Conservation (phyloP, 1,140 invertebrate genomes). For the Solen grandis region DNA sequence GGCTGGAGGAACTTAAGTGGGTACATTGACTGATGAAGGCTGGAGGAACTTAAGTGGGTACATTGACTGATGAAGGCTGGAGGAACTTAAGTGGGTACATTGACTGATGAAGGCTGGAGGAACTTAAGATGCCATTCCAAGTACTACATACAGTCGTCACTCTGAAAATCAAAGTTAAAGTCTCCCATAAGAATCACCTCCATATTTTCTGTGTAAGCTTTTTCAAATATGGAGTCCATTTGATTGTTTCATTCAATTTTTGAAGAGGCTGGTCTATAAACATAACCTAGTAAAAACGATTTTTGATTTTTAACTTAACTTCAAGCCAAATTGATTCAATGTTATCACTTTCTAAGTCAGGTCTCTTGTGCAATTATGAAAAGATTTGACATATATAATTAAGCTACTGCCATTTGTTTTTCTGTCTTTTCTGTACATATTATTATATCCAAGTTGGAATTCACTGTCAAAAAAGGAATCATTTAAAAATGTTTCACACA, state of each 20-base stretch:
- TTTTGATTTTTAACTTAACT: background rate
- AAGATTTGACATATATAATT: background rate
- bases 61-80: no score
- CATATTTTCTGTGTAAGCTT: background rate
- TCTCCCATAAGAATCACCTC: background rate
- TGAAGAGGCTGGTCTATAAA: background rate
- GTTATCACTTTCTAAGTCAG: background rate
- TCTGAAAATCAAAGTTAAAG: background rate
- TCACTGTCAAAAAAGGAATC: background rate
- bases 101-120: no score
- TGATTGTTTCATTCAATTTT: background rate
- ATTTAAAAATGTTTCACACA: constrained; percentile 6
- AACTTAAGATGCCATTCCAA: no score
- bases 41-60: no score
- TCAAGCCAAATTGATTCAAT: background rate
- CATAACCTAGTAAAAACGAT: background rate
- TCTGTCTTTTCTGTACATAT: background rate
- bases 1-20: no score
- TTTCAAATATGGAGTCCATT: background rate
- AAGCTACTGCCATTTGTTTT: background rate
- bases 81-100: no score
- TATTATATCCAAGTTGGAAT: background rate
- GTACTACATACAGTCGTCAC: no score
- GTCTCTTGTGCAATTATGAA: background rate
- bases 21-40: no score